A percentile compares a stretch with the other conserved stretches of the same genome.
Evolutionary conservation across 2,888 invertebrate species (phyloP).

Genomic region (Heliconius erato): DNA sequence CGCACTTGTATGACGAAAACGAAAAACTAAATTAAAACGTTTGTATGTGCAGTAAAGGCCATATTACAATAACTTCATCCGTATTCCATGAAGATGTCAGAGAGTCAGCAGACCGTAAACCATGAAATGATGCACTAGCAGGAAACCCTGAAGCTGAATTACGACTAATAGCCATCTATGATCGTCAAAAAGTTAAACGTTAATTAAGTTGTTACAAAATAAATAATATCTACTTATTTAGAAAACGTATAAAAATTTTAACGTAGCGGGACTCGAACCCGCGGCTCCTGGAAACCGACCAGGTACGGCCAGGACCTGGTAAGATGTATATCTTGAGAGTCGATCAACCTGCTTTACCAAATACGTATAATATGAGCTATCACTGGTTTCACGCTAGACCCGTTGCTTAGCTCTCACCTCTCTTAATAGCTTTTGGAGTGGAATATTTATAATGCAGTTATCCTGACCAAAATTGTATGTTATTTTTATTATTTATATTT

Average conservation of each 20-base stretch:
- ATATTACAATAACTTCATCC: constrained; percentile 55
- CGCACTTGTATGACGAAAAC: constrained; percentile 23
- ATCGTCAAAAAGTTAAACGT: neutral
- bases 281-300: too few species aligned
- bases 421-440: constrained; percentile 53
- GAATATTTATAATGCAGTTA: constrained; percentile 20
- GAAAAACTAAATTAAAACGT: constrained; percentile 44
- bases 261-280: too few species aligned
- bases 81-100: constrained; percentile 71
- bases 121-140: constrained; percentile 65
- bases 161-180: neutral
- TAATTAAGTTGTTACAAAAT: neutral
- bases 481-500: neutral
- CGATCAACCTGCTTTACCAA: constrained; percentile 62
- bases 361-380: constrained; percentile 63
- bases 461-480: neutral
- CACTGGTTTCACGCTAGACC: constrained; percentile 70
- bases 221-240: neutral
- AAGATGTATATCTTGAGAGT: too few species aligned
- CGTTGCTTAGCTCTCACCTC: constrained; percentile 73
- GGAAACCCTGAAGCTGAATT: constrained; percentile 45
- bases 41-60: constrained; percentile 56
- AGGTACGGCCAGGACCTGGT: too few species aligned
- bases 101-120: constrained; percentile 78
- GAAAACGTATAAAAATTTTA: too few species aligned